Conservation (phyloP, 2,113 vertebrate species). For the Prunella fulvescens region DNA sequence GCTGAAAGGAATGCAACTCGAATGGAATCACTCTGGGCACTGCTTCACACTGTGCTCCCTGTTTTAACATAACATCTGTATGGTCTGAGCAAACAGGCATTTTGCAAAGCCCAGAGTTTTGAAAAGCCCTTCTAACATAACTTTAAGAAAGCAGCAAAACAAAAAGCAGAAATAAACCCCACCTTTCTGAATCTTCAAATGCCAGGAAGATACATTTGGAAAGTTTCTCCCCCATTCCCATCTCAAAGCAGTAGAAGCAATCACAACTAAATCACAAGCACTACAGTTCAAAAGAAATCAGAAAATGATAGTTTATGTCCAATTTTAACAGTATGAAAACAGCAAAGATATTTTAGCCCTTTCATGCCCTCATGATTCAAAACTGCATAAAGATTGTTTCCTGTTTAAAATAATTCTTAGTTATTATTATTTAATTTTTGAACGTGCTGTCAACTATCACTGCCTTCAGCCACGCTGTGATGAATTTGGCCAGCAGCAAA, state of each 20-base stretch:
- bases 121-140: background rate
- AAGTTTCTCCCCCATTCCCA: background rate
- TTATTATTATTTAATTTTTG: background rate
- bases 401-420: background rate
- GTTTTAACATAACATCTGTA: background rate
- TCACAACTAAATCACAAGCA: background rate
- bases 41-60: background rate
- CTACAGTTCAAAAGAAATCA: background rate
- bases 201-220: background rate
- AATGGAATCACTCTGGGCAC: background rate
- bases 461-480: background rate
- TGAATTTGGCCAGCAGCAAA: background rate
- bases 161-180: background rate
- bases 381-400: background rate
- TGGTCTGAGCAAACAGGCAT: background rate
- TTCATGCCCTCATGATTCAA: background rate
- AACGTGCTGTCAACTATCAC: background rate
- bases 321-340: background rate
- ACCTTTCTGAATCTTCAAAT: background rate
- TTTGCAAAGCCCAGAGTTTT: background rate
- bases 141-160: background rate
- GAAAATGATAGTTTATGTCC: background rate
- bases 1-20: background rate
- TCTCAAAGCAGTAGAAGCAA: conserved; percentile 6
- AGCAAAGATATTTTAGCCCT: background rate